Conservation (phyloP, 1,140 invertebrate species). For the Papilio aristodemus region DNA sequence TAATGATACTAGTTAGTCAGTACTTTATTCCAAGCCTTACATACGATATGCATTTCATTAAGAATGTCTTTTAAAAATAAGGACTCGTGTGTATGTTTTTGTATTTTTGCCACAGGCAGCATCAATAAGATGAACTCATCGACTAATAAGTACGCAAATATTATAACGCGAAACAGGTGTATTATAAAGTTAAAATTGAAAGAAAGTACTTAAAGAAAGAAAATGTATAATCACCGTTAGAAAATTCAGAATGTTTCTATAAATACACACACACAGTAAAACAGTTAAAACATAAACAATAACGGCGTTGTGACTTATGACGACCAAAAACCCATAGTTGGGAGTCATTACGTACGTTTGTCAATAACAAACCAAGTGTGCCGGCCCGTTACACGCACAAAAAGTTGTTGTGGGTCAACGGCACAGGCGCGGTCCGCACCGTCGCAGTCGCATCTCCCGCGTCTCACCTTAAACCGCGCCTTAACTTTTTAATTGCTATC, state of each 20-base stretch:
- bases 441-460: slow-evolving; percentile 39
- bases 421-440: slow-evolving; percentile 51
- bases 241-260: not conserved
- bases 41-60: no score
- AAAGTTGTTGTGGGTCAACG: slow-evolving; percentile 74
- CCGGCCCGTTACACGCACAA: slow-evolving; percentile 71
- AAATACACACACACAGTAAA: not conserved
- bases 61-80: no score
- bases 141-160: no score
- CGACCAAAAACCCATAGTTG: slow-evolving; percentile 39
- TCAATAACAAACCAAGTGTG: slow-evolving; percentile 75
- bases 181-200: no score
- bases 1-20: no score
- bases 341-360: slow-evolving; percentile 52
- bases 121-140: no score
- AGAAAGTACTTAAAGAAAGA: no score
- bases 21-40: no score
- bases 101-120: no score
- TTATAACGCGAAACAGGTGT: no score
- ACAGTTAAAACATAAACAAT: slow-evolving; percentile 15
- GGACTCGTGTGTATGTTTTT: no score
- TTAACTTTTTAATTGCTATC: slow-evolving; percentile 41
- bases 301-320: slow-evolving; percentile 33
- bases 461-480: slow-evolving; percentile 34
- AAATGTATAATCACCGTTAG: not conserved